Evolutionary conservation across 2,797 vertebrate genomes (phyloP), one percentile per base, ranked within the genome.

Genomic region (Otolemur crassicaudatus): DNA sequence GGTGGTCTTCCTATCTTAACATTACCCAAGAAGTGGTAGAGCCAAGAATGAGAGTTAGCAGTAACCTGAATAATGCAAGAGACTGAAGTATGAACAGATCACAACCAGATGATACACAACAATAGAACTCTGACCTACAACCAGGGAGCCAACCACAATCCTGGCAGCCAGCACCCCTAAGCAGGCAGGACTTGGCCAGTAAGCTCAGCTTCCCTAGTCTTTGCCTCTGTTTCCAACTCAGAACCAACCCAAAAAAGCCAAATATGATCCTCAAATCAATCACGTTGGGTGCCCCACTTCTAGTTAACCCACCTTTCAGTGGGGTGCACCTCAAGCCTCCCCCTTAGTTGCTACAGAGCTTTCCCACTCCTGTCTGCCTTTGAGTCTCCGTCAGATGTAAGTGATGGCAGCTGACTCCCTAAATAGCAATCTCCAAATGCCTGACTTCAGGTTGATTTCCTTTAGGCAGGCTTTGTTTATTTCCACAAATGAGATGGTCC

Each of bases 1-100:
- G 56, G n/a, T n/a, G 60, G 40, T 94, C 56, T n/a, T 91, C 75
- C 49, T 56, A 56, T 75, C 61, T 77, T 53, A 49, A 34, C 27
- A 2, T 27, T 72, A 81, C 4, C 40, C 22, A 49, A 70, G 70
- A 92, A 31, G 37, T 67, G 29, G 25, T 40, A 87, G 58, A 63
- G 31, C 61, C 83, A 85, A 46, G 25, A 72, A 14, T 56, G 34
- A 69, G 34, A 56, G 14, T 46, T 49, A 37, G 8, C 56, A 23
- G 58, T 60, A 76, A 25, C 20, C 27, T 11, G 6, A 20, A 13
- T 22, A 2, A 56, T 43, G 3, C 22, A n/a, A 87, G 23, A 92
- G 10, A 25, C 25, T 34, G 37, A 76, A 0, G 0, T 8, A 14
- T 56, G 60, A n/a, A 72, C 0, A 0, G n/a, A 53, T 10, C 0